Conservation (phyloP, 1,140 invertebrate genomes). For the Drosophila chauvacae region DNA sequence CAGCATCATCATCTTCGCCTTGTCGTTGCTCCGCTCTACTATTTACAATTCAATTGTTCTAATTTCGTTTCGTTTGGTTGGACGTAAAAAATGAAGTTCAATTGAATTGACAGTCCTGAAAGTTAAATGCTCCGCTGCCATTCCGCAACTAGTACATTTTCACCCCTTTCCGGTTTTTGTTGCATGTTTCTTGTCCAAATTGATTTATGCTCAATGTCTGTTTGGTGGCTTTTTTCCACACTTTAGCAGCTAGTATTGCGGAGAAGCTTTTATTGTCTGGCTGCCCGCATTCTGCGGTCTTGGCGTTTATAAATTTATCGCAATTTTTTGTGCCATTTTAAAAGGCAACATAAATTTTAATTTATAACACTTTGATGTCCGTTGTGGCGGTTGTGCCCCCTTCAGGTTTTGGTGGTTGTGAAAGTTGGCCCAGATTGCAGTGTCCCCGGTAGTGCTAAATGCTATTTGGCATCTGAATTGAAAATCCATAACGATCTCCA, state of each 20-base stretch:
- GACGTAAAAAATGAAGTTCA: slow-evolving; percentile 67
- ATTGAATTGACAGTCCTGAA: slow-evolving; percentile 77
- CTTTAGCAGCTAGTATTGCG: slow-evolving; percentile 33
- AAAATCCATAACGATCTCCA: neutral
- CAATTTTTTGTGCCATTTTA: slow-evolving; percentile 71
- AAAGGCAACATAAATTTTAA: slow-evolving; percentile 71
- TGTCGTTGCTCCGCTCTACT: slow-evolving; percentile 53
- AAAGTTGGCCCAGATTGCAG: neutral
- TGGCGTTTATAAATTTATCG: slow-evolving; percentile 78
- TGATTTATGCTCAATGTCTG: slow-evolving; percentile 65
- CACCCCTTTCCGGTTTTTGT: slow-evolving; percentile 18
- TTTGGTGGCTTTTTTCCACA: slow-evolving; percentile 36
- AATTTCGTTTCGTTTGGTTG: slow-evolving; percentile 65
- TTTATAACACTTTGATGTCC: slow-evolving; percentile 71
- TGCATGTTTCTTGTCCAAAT: slow-evolving; percentile 66
- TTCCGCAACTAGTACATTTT: slow-evolving; percentile 45
- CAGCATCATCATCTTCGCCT: slow-evolving; percentile 20
- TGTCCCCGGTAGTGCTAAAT: neutral
- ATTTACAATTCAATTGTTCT: slow-evolving; percentile 84
- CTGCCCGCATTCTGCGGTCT: slow-evolving; percentile 71
- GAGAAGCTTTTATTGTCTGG: slow-evolving; percentile 67
- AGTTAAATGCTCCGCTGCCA: slow-evolving; percentile 69
- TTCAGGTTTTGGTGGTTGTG: slow-evolving; percentile 1
- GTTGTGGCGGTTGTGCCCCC: slow-evolving; percentile 23
- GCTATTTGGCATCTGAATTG: slow-evolving; percentile 2